Percentiles rank a stretch among this genome's conserved stretches.
Conservation (phyloP, 2,113 vertebrate species). For the Phasianus colchicus region DNA sequence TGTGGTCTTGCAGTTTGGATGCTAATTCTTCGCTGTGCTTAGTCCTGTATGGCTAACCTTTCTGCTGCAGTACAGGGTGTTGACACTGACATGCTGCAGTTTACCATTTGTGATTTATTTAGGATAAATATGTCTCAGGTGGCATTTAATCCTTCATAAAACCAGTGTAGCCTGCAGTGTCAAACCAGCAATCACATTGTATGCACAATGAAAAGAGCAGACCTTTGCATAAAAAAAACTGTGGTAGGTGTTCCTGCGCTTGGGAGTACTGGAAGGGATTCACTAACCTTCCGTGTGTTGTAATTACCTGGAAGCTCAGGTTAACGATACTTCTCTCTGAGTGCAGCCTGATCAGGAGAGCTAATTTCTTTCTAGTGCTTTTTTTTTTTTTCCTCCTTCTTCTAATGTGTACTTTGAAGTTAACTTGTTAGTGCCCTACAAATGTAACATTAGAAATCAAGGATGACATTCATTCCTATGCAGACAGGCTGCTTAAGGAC, state of each 20-base stretch:
- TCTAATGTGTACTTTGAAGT: constrained; percentile 29
- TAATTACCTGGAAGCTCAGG: constrained; percentile 65
- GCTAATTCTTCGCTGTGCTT: constrained; percentile 73
- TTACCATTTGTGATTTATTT: constrained; percentile 84
- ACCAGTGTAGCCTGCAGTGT: constrained; percentile 84
- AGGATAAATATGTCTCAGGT: constrained; percentile 85
- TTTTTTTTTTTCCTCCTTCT: not conserved
- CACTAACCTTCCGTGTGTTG: constrained; percentile 35
- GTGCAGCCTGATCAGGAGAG: constrained; percentile 17
- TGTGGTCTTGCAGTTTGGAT: constrained; percentile 66
- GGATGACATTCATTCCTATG: not conserved
- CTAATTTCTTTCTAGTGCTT: constrained; percentile 11
- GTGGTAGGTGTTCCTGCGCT: constrained; percentile 64
- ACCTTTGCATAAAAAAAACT: constrained; percentile 70
- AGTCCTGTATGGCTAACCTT: constrained; percentile 81
- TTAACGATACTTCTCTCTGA: constrained; percentile 42
- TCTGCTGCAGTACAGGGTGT: constrained; percentile 76
- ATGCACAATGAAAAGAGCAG: constrained; percentile 81
- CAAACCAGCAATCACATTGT: constrained; percentile 82
- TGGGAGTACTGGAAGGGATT: constrained; percentile 51
- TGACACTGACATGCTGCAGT: constrained; percentile 82
- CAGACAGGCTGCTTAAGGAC: not conserved
- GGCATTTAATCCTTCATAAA: constrained; percentile 87
- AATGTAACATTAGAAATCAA: not conserved
- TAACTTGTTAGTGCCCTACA: constrained; percentile 36